phyloP scores from a whole-genome alignment of 2,797 vertebrate genomes.

The Silurus aristotelis region DNA sequence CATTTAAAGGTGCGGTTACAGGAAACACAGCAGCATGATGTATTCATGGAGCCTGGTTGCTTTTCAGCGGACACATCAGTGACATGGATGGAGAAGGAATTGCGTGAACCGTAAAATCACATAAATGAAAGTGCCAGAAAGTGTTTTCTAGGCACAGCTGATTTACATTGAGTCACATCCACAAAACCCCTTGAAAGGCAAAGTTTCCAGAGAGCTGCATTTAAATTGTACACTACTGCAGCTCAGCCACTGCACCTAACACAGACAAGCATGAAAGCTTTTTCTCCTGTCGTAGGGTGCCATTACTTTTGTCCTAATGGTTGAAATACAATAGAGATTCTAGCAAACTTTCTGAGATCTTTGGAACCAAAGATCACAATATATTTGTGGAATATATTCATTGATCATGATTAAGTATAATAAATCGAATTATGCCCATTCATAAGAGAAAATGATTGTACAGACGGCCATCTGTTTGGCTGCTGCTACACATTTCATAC shows the following conservation, averaged over 20 bases:
- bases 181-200: background rate
- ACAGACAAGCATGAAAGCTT: background rate
- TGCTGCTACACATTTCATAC: no score
- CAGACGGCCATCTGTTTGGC: no score
- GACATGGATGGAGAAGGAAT: background rate
- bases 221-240: background rate
- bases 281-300: background rate
- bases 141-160: background rate
- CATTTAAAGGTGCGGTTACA: background rate
- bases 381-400: no score
- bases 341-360: no score
- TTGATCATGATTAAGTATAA: no score
- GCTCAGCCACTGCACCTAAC: background rate
- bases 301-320: background rate
- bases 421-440: no score
- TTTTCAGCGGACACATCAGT: background rate
- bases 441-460: no score
- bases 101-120: background rate
- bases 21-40: background rate
- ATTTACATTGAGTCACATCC: background rate
- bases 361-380: no score
- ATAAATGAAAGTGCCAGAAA: no score
- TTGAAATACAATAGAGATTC: background rate
- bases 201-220: background rate
- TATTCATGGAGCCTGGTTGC: background rate